A percentile compares a stretch with the other conserved stretches of the same genome.
These are phyloP conservation scores for Archivesica marissinica DNA, from an alignment of 1,140 invertebrate species.

Conservation along the genomic window DNA sequence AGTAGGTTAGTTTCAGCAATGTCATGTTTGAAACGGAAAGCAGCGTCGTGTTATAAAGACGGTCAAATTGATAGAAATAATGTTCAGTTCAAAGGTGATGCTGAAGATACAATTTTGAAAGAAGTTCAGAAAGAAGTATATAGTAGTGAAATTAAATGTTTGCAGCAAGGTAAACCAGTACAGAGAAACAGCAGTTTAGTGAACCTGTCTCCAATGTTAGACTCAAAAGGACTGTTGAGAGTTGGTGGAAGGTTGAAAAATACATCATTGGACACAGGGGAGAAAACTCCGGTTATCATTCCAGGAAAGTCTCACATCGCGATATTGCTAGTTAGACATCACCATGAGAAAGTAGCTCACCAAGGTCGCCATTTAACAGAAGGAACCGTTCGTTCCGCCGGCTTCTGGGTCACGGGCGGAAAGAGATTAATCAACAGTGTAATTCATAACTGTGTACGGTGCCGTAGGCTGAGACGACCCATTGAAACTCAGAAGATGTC, in stretches of 20 bases:
- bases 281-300: conserved; percentile 44
- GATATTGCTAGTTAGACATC: conserved; percentile 16
- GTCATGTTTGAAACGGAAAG: conserved; percentile 16
- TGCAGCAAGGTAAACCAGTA: conserved; percentile 26
- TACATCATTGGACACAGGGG: conserved; percentile 9
- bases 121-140: conserved; percentile 30
- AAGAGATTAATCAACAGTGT: conserved; percentile 32
- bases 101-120: conserved; percentile 9
- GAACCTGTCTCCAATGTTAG: conserved; percentile 2
- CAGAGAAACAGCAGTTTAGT: conserved; percentile 11
- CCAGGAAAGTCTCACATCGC: conserved; percentile 48
- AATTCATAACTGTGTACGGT: conserved; percentile 33
- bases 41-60: not conserved
- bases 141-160: conserved; percentile 38
- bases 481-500: conserved; percentile 29
- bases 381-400: conserved; percentile 23
- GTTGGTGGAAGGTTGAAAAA: conserved; percentile 27
- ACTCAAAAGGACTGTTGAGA: conserved; percentile 22
- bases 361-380: conserved; percentile 60
- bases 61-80: not conserved
- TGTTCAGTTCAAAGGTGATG: not conserved
- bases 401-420: conserved; percentile 45
- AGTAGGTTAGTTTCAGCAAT: conserved; percentile 11
- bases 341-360: conserved; percentile 40
- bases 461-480: conserved; percentile 15